Conservation (phyloP, 2,888 invertebrate species). For the Eueremaeus valkanovi region DNA sequence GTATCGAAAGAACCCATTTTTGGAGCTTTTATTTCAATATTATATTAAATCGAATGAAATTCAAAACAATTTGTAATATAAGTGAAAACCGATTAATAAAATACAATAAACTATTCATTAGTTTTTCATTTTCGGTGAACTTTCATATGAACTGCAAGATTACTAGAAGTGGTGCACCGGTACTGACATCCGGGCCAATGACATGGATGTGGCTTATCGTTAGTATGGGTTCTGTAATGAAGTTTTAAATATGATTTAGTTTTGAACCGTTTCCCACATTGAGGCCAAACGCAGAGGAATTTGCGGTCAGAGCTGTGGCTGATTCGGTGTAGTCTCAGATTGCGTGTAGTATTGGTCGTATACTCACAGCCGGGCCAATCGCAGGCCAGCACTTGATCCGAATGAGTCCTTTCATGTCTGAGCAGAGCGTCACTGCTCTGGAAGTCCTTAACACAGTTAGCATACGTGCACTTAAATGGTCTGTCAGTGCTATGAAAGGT, state of each 20-base stretch:
- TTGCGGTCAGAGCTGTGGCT: not conserved
- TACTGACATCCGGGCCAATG: constrained; percentile 6
- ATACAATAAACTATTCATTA: too few relatives aligned
- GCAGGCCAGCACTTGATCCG: not conserved
- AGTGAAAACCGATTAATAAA: too few relatives aligned
- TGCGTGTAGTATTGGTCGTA: not conserved
- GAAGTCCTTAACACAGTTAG: not conserved
- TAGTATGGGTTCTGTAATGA: not conserved
- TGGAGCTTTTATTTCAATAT: too few relatives aligned
- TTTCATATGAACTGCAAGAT: not conserved
- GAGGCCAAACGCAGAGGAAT: not conserved
- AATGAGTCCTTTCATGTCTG: too few relatives aligned
- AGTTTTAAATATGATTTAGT: not conserved
- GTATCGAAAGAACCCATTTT: too few relatives aligned
- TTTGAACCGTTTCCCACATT: not conserved
- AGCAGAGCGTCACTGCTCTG: too few relatives aligned
- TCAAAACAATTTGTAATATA: too few relatives aligned
- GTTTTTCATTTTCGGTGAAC: not conserved
- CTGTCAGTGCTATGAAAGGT: constrained; percentile 36
- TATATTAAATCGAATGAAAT: too few relatives aligned
- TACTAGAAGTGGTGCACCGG: not conserved
- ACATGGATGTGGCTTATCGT: not conserved
- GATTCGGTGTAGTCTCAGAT: not conserved
- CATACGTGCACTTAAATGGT: not conserved
- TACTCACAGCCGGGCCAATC: not conserved